Conservation (phyloP, 2,888 invertebrate species). For the Megastigmus dorsalis region DNA sequence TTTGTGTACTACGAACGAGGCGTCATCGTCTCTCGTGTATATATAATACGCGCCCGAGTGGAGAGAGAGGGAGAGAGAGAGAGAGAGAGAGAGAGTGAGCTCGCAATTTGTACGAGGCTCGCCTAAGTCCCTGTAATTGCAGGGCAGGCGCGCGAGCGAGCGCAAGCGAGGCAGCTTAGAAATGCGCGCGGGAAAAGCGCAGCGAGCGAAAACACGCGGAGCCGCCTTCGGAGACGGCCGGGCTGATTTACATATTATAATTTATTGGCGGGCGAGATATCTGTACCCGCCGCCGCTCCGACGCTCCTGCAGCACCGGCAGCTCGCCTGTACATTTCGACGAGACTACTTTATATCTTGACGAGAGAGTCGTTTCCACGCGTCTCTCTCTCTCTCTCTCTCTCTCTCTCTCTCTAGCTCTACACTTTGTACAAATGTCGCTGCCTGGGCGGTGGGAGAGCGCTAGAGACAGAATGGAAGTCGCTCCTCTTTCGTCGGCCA, state of each 20-base stretch:
- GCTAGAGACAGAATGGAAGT: no score
- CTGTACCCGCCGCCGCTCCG: slow-evolving; percentile 8
- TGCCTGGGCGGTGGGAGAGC: no score
- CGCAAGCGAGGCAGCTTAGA: no score
- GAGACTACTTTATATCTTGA: no score
- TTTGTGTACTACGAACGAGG: no score
- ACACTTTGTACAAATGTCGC: no score
- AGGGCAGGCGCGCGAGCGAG: slow-evolving; percentile 52
- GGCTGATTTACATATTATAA: slow-evolving; percentile 67
- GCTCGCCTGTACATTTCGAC: background rate
- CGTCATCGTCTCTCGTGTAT: background rate
- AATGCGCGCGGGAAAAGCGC: no score
- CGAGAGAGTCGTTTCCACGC: slow-evolving; percentile 16
- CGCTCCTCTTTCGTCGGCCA: slow-evolving; percentile 29
- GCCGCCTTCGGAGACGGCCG: background rate
- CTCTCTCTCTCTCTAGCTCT: no score
- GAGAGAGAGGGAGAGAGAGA: background rate
- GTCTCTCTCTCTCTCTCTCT: no score
- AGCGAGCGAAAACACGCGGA: background rate
- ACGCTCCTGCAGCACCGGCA: background rate
- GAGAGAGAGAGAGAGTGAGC: slow-evolving; percentile 4
- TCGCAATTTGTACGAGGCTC: slow-evolving; percentile 65
- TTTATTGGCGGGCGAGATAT: slow-evolving; percentile 61
- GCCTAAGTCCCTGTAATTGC: slow-evolving; percentile 68
- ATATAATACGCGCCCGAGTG: no score